These are phyloP conservation scores for Pycnonotus jocosus DNA, from an alignment of 2,113 vertebrate species.

Conservation along the genomic window DNA sequence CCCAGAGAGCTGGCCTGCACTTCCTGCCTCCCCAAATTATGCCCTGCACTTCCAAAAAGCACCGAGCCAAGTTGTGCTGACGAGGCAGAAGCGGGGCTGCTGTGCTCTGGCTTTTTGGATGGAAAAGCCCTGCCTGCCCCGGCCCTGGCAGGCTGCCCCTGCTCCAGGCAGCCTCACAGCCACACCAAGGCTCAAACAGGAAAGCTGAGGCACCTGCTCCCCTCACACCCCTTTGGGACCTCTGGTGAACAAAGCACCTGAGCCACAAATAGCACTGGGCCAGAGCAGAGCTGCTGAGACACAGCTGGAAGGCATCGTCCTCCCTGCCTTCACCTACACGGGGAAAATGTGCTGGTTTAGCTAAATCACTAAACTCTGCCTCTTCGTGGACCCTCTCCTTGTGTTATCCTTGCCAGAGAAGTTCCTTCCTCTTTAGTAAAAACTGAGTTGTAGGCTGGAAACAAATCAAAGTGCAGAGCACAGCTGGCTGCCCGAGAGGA, in stretches of 20 bases:
- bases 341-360: neutral
- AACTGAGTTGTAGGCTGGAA: neutral
- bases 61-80: constrained; percentile 56
- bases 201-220: constrained; percentile 32
- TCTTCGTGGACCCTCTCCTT: neutral
- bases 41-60: constrained; percentile 47
- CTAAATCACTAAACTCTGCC: neutral
- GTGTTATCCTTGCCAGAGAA: neutral
- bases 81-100: neutral
- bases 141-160: constrained; percentile 17
- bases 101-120: neutral
- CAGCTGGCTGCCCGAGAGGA: constrained; percentile 24
- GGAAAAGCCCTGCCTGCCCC: neutral
- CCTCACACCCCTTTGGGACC: neutral
- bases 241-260: neutral
- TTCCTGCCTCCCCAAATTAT: constrained; percentile 54
- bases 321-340: neutral
- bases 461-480: constrained; percentile 13
- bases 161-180: neutral
- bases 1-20: neutral
- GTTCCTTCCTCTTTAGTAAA: constrained; percentile 19
- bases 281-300: neutral
- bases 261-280: neutral
- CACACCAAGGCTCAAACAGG: neutral
- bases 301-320: neutral